Conservation (phyloP, 2,888 invertebrate species). For the Acronicta psi region DNA sequence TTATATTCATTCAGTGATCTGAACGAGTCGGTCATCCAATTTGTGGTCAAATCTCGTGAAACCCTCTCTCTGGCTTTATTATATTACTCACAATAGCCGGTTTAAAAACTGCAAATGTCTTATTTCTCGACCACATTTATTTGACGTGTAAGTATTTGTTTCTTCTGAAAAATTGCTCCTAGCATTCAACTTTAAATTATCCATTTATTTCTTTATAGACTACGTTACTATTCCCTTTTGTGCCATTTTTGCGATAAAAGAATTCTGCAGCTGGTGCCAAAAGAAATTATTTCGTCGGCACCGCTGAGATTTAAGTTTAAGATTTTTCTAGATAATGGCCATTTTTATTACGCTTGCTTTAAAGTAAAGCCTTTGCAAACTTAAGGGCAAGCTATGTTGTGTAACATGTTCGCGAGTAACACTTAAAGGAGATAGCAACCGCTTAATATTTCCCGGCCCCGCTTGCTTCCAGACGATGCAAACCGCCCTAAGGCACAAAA, state of each 20-base stretch:
- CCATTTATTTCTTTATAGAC: constrained; percentile 49
- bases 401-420: constrained; percentile 41
- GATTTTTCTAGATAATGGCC: constrained; percentile 34
- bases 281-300: constrained; percentile 50
- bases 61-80: background rate
- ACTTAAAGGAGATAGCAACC: constrained; percentile 50
- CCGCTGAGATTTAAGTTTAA: constrained; percentile 46
- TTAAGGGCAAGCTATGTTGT: constrained; percentile 14
- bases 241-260: constrained; percentile 55
- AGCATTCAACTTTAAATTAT: constrained; percentile 39
- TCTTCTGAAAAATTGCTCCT: constrained; percentile 19
- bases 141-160: constrained; percentile 13
- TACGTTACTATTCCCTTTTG: constrained; percentile 55
- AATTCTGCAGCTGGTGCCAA: constrained; percentile 62
- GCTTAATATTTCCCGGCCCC: constrained; percentile 61
- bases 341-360: constrained; percentile 39
- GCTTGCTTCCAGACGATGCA: constrained; percentile 63
- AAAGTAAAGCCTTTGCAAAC: constrained; percentile 27
- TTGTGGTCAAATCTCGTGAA: constrained; percentile 5
- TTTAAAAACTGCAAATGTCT: background rate
- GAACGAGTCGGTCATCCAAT: constrained; percentile 30
- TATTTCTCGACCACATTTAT: constrained; percentile 5
- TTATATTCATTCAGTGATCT: constrained; percentile 53
- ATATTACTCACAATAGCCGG: background rate
- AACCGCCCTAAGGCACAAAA: constrained; percentile 82